Percentiles rank a stretch among this genome's conserved stretches.
Conservation (phyloP, 2,888 invertebrate genomes). For the Epistrophe grossulariae region DNA sequence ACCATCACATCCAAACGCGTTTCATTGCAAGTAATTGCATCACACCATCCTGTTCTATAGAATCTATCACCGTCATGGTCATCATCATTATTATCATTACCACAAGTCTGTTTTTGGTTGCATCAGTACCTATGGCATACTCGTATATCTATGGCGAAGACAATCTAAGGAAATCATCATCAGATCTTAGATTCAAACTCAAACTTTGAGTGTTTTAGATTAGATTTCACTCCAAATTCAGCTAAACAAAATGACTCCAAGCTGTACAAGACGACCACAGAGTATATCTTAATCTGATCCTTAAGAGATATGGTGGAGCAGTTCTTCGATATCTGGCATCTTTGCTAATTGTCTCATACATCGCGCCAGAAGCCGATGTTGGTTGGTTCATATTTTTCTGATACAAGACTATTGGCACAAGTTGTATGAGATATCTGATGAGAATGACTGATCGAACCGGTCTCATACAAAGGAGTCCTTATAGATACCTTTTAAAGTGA, state of each 20-base stretch:
- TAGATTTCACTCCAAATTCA: constrained; percentile 55
- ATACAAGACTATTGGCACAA: not conserved
- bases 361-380: not conserved
- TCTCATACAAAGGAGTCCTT: not conserved
- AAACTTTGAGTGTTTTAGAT: constrained; percentile 23
- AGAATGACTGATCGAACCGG: not conserved
- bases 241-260: not conserved
- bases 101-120: constrained; percentile 32
- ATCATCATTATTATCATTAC: constrained; percentile 50
- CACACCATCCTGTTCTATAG: constrained; percentile 69
- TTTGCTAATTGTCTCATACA: constrained; percentile 51
- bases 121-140: not conserved
- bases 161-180: constrained; percentile 21
- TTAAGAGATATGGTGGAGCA: constrained; percentile 30
- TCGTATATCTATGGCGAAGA: not conserved
- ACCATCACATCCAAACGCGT: constrained; percentile 70
- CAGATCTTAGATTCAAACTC: constrained; percentile 52
- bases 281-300: constrained; percentile 46
- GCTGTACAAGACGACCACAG: constrained; percentile 33
- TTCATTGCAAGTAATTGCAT: constrained; percentile 74
- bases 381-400: not conserved
- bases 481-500: not conserved
- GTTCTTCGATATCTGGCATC: constrained; percentile 46
- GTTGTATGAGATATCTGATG: not conserved
- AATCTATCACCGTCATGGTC: constrained; percentile 71